phyloP scores from a whole-genome alignment of 2,113 vertebrate genomes.

The Otolemur garnettii region DNA sequence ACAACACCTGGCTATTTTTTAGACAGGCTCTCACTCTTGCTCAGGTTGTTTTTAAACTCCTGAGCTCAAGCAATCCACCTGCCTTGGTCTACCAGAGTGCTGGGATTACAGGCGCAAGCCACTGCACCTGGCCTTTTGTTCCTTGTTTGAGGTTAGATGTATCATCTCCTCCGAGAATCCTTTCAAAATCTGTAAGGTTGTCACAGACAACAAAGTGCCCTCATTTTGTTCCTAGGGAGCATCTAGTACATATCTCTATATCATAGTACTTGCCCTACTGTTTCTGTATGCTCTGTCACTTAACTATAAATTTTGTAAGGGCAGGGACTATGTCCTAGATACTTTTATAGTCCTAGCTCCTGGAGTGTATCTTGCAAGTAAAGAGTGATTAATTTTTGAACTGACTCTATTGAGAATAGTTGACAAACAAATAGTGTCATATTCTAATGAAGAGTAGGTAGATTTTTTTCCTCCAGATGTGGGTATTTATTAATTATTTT shows the following conservation, averaged over 20 bases:
- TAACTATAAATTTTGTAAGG: background rate
- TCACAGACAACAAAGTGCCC: background rate
- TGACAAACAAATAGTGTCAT: constrained; percentile 1
- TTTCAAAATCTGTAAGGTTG: constrained; percentile 13
- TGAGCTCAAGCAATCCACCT: too few species aligned
- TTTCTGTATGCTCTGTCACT: constrained; percentile 6
- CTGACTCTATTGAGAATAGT: background rate
- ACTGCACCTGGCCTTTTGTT: too few species aligned
- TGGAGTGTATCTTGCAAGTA: constrained; percentile 21
- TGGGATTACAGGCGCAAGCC: too few species aligned
- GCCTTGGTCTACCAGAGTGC: too few species aligned
- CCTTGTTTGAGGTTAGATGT: background rate
- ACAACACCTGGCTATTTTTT: too few species aligned
- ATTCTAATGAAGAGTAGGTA: constrained; percentile 1
- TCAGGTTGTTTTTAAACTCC: too few species aligned
- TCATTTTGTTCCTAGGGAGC: background rate
- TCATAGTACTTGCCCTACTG: background rate
- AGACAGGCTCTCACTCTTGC: too few species aligned
- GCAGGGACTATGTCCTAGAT: background rate
- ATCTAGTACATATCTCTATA: background rate
- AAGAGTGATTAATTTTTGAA: constrained; percentile 23
- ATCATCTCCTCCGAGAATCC: constrained; percentile 16
- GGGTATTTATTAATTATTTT: background rate
- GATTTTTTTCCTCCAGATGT: background rate
- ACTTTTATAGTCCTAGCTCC: constrained; percentile 2